Conservation (phyloP, 2,113 vertebrate genomes). For the Amia ocellicauda region DNA sequence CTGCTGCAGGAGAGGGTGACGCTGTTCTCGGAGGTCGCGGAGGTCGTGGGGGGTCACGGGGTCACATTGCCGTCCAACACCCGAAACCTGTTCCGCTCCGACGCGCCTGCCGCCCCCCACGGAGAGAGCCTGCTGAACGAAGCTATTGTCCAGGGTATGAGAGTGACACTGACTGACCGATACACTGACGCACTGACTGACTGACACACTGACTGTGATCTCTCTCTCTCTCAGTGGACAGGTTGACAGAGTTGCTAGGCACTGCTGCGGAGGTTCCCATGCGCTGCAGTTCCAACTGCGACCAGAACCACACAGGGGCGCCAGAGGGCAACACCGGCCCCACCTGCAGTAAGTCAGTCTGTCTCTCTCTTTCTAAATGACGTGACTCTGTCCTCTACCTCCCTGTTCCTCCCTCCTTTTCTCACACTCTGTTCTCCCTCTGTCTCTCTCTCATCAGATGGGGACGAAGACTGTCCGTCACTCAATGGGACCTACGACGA, state of each 20-base stretch:
- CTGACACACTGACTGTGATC: neutral
- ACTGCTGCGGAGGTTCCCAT: constrained; percentile 52
- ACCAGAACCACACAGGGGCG: constrained; percentile 49
- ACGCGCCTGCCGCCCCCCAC: constrained; percentile 66
- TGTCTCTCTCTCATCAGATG: constrained; percentile 54
- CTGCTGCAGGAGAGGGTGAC: constrained; percentile 81
- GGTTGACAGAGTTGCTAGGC: constrained; percentile 73
- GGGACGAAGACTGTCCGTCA: constrained; percentile 61
- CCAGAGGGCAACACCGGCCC: constrained; percentile 62
- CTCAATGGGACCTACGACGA: constrained; percentile 74
- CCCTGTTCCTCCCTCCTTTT: neutral
- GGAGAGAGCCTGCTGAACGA: constrained; percentile 77
- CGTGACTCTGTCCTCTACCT: neutral
- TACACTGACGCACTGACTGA: neutral
- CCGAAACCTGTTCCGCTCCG: constrained; percentile 73
- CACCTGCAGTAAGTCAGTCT: constrained; percentile 37
- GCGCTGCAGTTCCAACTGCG: constrained; percentile 42
- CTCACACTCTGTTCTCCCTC: neutral
- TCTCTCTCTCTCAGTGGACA: constrained; percentile 67
- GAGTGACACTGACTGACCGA: neutral
- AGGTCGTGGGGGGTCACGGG: constrained; percentile 67
- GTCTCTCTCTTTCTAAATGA: neutral
- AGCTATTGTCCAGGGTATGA: constrained; percentile 76
- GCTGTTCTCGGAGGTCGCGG: constrained; percentile 77
- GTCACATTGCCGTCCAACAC: constrained; percentile 50